Percentiles rank a stretch among this genome's conserved stretches.
phyloP scores from a whole-genome alignment of 1,140 invertebrate genomes.

The Brachionus manjavacas region DNA sequence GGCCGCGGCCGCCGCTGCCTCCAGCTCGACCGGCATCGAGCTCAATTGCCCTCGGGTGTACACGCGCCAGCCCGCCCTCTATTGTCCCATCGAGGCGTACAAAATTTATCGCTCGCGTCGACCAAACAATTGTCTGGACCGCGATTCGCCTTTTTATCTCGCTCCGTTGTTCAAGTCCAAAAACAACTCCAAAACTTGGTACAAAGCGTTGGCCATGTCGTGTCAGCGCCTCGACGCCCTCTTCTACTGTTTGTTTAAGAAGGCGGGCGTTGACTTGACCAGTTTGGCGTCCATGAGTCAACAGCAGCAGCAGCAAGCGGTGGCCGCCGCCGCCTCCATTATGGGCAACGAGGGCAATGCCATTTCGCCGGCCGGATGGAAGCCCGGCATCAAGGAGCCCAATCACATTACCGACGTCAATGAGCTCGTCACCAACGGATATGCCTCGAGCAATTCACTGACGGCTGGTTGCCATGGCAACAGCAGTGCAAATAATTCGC shows the following conservation, averaged over 20 bases:
- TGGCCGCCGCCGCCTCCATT: slow-evolving; percentile 22
- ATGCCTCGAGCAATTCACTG: not conserved
- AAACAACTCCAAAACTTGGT: slow-evolving; percentile 33
- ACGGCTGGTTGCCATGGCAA: not conserved
- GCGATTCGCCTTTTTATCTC: slow-evolving; percentile 27
- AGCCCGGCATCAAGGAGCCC: slow-evolving; percentile 14
- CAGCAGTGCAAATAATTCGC: too few relatives aligned
- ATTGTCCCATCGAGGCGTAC: slow-evolving; percentile 39
- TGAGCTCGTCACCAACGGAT: slow-evolving; percentile 2
- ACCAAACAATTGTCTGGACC: slow-evolving; percentile 1
- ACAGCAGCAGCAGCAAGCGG: slow-evolving; percentile 35
- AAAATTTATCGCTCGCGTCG: not conserved
- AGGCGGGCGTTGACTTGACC: slow-evolving; percentile 39
- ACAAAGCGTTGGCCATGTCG: slow-evolving; percentile 37
- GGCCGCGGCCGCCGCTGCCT: not conserved
- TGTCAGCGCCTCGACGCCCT: slow-evolving; percentile 21
- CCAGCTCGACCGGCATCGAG: not conserved
- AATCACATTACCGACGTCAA: slow-evolving; percentile 37
- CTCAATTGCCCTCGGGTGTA: slow-evolving; percentile 11
- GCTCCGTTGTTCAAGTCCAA: slow-evolving; percentile 20
- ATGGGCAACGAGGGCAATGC: not conserved
- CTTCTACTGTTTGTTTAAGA: slow-evolving; percentile 41
- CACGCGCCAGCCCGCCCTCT: not conserved
- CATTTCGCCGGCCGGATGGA: not conserved
- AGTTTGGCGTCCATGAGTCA: slow-evolving; percentile 30